Evolutionary conservation across 2,797 vertebrate genomes (phyloP), one percentile per base, ranked within the genome.

Genomic region (Geotrypetes seraphini): DNA sequence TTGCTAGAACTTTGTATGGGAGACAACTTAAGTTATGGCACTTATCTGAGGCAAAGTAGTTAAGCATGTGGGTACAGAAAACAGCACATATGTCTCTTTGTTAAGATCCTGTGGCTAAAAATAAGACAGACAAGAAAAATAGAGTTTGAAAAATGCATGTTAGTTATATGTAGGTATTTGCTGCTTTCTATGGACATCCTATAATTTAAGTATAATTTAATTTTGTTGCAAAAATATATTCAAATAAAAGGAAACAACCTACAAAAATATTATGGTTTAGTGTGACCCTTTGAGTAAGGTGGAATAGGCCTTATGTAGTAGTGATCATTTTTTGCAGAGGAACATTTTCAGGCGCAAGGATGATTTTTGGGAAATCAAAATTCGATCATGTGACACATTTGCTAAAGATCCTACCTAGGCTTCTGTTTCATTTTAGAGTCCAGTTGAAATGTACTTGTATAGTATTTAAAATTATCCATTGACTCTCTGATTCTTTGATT

Each of bases 1-100:
- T 83, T 86, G 73, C 71, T 73, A 77, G 78, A 86, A 89, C 76
- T 89, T 86, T 82, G 81, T 86, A 69, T 74, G 66, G 70, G 86
- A 85, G 83, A 87, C 80, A 88, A 83, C 79, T 82, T 85, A 86
- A 84, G 81, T 85, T 87, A 79, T 75, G 66, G 63, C 83, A 70
- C 73, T 86, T 80, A 58, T 75, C 64, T 74, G 53, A 75, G 73
- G 75, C 25, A 22, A 57, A 53, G 60, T 66, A 74, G 63, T 60
- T 57, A 72, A 79, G 41, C 59, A 39, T 57, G 73, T 66, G 81
- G 73, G 70, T 80, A 71, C 49, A 73, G 73, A 86, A 84, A 75
- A 57, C 60, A 73, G 63, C 61, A 80, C 78, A 84, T 73, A 66
- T 82, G 70, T 37, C 12, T 56, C 40, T 54, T 44, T 54, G 50